These are phyloP conservation scores for Drosophila antonietae DNA, from an alignment of 2,888 invertebrate species.

Conservation along the genomic window DNA sequence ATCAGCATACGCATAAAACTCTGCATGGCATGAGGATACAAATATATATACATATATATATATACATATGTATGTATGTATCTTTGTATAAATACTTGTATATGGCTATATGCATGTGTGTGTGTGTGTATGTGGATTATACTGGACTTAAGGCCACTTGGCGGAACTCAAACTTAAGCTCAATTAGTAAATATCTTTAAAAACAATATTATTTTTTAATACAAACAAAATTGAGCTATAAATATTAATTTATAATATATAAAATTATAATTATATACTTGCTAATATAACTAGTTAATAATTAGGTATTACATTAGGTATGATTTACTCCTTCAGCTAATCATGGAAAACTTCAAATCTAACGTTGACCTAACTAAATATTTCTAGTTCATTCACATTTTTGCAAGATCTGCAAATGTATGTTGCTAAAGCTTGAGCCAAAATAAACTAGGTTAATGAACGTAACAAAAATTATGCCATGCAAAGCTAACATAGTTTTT, in stretches of 20 bases:
- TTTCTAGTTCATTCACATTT: not conserved
- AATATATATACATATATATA: not conserved
- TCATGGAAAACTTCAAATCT: too few relatives aligned
- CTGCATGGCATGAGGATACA: not conserved
- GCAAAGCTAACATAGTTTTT: not conserved
- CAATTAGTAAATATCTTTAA: too few relatives aligned
- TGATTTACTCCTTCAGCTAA: too few relatives aligned
- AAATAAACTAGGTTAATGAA: slow-evolving; percentile 1
- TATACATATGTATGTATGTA: not conserved
- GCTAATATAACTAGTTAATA: too few relatives aligned
- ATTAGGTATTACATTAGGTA: too few relatives aligned
- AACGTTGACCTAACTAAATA: too few relatives aligned
- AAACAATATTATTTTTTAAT: not conserved
- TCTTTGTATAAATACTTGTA: not conserved
- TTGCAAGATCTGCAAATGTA: not conserved
- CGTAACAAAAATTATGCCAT: not conserved
- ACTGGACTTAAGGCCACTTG: slow-evolving; percentile 13
- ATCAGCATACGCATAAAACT: slow-evolving; percentile 18
- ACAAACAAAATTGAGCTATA: not conserved
- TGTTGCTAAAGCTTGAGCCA: not conserved
- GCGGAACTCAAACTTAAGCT: not conserved
- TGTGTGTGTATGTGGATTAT: slow-evolving; percentile 10
- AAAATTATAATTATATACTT: too few relatives aligned
- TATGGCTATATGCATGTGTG: not conserved
- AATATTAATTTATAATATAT: too few relatives aligned